Evolutionary conservation across 2,888 invertebrate genomes (phyloP).

Genomic region (Aphodius sticticus): DNA sequence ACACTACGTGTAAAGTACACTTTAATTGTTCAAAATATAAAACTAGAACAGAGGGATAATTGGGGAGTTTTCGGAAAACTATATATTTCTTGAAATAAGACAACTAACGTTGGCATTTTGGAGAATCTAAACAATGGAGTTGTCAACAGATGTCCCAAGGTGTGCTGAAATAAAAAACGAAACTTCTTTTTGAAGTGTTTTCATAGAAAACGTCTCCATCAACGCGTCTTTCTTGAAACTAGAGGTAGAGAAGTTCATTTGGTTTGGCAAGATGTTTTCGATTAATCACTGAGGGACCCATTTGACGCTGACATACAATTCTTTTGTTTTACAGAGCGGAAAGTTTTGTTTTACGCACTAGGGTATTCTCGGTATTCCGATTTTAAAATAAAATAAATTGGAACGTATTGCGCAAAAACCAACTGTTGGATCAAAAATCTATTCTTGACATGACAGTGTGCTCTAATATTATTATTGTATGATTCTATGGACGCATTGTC

Average conservation of each 20-base stretch:
- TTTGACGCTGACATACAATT: background rate
- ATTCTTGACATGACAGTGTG: background rate
- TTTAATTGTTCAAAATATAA: background rate
- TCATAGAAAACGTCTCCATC: background rate
- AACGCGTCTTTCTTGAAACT: background rate
- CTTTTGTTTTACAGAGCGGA: background rate
- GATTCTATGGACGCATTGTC: background rate
- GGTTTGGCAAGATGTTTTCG: background rate
- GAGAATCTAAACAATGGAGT: background rate
- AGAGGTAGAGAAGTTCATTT: background rate
- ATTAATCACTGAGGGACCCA: background rate
- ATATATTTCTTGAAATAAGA: background rate
- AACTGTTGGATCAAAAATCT: background rate
- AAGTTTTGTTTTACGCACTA: background rate
- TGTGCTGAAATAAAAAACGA: background rate
- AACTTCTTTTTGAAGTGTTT: background rate
- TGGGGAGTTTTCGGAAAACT: background rate
- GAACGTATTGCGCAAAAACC: background rate
- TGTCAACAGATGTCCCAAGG: background rate
- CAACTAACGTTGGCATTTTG: background rate
- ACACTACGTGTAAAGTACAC: background rate
- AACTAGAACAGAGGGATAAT: too few species aligned
- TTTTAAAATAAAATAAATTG: background rate
- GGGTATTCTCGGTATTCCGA: background rate
- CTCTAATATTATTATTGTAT: background rate